These are phyloP conservation scores for Nesospiza acunhae DNA, from an alignment of 2,113 vertebrate species.

Conservation along the genomic window DNA sequence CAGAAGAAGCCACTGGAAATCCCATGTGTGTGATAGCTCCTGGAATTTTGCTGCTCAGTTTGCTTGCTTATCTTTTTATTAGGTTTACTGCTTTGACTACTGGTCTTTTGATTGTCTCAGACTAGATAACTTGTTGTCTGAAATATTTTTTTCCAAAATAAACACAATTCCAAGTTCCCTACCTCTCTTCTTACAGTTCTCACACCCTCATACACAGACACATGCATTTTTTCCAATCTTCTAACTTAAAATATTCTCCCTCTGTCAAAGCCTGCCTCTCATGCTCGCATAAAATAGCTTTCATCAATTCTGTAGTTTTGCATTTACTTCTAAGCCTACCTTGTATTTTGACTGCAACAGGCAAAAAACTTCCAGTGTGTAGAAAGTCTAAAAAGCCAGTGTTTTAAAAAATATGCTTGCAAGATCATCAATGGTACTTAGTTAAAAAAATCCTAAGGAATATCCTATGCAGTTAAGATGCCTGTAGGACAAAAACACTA, in stretches of 20 bases:
- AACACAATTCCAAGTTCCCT: not conserved
- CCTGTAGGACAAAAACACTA: not conserved
- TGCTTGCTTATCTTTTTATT: not conserved
- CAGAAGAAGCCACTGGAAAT: not conserved
- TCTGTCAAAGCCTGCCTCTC: not conserved
- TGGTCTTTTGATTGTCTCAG: not conserved
- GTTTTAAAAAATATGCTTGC: not conserved
- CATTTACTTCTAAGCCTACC: not conserved
- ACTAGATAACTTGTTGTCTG: not conserved
- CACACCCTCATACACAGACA: not conserved
- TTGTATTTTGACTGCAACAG: not conserved
- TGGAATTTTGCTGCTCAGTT: not conserved
- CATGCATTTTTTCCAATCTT: not conserved
- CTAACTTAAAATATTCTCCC: not conserved
- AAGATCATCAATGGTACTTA: not conserved
- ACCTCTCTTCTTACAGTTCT: not conserved
- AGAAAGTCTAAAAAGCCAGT: not conserved
- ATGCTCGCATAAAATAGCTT: not conserved
- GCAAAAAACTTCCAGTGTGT: not conserved
- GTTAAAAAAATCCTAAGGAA: not conserved
- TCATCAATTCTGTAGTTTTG: not conserved
- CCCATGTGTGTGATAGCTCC: rapidly evolving
- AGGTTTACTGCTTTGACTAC: not conserved
- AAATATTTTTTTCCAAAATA: not conserved
- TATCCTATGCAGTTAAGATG: not conserved